Percentiles rank a stretch among this genome's conserved stretches.
These are phyloP conservation scores for Strigops habroptila DNA, from an alignment of 2,113 vertebrate genomes.

Conservation along the genomic window DNA sequence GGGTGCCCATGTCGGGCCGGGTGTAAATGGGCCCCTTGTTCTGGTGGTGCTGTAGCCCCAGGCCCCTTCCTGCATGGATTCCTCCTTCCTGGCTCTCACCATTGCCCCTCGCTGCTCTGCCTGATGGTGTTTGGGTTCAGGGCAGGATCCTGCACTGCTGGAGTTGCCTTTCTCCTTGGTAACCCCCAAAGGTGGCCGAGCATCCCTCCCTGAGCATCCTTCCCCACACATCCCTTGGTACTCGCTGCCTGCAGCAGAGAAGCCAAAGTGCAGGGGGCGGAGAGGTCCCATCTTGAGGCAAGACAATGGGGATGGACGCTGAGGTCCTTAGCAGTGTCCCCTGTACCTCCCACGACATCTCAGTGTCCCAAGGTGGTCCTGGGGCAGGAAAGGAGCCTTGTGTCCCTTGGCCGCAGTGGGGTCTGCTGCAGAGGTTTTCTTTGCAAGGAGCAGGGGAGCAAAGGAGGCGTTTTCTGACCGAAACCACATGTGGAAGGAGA, in stretches of 20 bases:
- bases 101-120: background rate
- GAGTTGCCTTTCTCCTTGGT: background rate
- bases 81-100: background rate
- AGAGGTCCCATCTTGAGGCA: background rate
- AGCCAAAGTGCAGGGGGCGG: background rate
- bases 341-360: background rate
- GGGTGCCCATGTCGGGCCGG: background rate
- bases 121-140: background rate
- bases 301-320: accelerated
- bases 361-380: accelerated
- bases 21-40: conserved; percentile 16
- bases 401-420: background rate
- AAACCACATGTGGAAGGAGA: background rate
- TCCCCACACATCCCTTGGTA: background rate
- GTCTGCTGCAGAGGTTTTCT: background rate
- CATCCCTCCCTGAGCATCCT: background rate
- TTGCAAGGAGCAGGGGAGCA: background rate
- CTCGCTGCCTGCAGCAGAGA: background rate
- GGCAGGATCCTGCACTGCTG: background rate
- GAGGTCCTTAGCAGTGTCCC: background rate
- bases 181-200: background rate
- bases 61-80: accelerated
- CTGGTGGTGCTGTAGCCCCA: background rate
- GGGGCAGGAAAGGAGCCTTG: accelerated
- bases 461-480: background rate